A percentile compares a stretch with the other conserved stretches of the same genome.
These are phyloP conservation scores for Siphonodentalium dalli DNA, from an alignment of 2,888 invertebrate species.

Conservation along the genomic window DNA sequence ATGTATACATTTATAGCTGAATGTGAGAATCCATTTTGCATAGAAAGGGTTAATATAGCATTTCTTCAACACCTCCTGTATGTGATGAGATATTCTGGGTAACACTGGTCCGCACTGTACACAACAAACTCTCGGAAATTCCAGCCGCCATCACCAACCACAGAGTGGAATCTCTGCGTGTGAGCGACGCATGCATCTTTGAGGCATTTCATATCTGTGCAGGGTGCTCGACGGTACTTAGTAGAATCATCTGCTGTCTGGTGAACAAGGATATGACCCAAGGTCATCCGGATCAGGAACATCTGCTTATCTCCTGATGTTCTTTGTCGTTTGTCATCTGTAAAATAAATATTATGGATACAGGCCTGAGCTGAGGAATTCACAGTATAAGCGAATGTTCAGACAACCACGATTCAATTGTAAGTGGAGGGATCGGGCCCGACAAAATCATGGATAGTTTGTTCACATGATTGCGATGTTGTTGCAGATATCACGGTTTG, in stretches of 20 bases:
- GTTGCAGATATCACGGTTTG: too few relatives aligned
- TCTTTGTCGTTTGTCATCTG: constrained; percentile 29
- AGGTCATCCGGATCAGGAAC: constrained; percentile 36
- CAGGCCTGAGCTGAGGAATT: too few relatives aligned
- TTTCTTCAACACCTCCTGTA: too few relatives aligned
- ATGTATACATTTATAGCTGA: too few relatives aligned
- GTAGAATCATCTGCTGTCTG: constrained; percentile 24
- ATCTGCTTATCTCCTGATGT: constrained; percentile 29
- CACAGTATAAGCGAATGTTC: too few relatives aligned
- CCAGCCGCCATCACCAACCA: constrained; percentile 34
- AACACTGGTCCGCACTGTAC: constrained; percentile 35
- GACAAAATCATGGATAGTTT: too few relatives aligned
- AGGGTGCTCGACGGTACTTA: constrained; percentile 35
- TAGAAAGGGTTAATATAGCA: too few relatives aligned
- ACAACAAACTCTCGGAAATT: constrained; percentile 44
- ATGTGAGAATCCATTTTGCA: too few relatives aligned
- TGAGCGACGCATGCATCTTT: constrained; percentile 25
- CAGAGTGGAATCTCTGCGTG: constrained; percentile 31
- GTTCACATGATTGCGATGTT: too few relatives aligned
- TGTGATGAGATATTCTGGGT: constrained; percentile 45
- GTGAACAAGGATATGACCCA: constrained; percentile 31
- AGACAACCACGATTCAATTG: too few relatives aligned
- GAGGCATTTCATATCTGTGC: constrained; percentile 18
- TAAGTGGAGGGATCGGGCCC: too few relatives aligned
- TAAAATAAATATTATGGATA: too few relatives aligned